Conservation (phyloP, 2,113 vertebrate species). For the Cynopterus brachyotis region DNA sequence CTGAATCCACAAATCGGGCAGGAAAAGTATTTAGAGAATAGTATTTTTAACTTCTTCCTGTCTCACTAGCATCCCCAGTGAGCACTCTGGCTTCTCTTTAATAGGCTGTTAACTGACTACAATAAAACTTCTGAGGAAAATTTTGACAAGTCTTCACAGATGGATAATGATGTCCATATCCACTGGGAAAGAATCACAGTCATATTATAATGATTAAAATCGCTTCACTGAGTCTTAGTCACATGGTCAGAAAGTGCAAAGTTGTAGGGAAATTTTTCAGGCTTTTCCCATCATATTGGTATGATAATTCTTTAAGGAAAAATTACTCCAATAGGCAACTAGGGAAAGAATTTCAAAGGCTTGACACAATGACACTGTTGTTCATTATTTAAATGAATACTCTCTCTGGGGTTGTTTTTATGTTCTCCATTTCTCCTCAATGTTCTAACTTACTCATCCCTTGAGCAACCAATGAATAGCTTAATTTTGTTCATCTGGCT, state of each 20-base stretch:
- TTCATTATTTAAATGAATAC: slow-evolving; percentile 32
- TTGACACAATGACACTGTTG: background rate
- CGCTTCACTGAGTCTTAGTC: background rate
- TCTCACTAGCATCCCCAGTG: background rate
- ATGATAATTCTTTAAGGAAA: slow-evolving; percentile 47
- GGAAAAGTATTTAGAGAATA: background rate
- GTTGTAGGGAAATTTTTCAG: background rate
- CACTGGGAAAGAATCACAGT: background rate
- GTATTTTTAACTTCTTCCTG: background rate
- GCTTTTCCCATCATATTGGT: background rate
- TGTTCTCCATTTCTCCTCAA: slow-evolving; percentile 28
- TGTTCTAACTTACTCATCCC: slow-evolving; percentile 36
- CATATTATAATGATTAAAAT: slow-evolving; percentile 31
- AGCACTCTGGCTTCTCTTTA: slow-evolving; percentile 33
- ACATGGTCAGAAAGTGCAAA: slow-evolving; percentile 29
- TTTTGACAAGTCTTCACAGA: slow-evolving; percentile 34
- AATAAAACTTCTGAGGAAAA: slow-evolving; percentile 41
- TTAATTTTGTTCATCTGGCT: slow-evolving; percentile 13
- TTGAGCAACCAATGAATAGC: background rate
- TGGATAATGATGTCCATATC: slow-evolving; percentile 28
- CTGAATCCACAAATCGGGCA: background rate
- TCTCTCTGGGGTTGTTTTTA: background rate
- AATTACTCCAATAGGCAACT: slow-evolving; percentile 12
- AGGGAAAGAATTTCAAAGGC: slow-evolving; percentile 48
- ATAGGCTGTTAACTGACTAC: slow-evolving; percentile 25